Conservation (phyloP, 1,140 invertebrate species). For the Eurosta solidaginis region DNA sequence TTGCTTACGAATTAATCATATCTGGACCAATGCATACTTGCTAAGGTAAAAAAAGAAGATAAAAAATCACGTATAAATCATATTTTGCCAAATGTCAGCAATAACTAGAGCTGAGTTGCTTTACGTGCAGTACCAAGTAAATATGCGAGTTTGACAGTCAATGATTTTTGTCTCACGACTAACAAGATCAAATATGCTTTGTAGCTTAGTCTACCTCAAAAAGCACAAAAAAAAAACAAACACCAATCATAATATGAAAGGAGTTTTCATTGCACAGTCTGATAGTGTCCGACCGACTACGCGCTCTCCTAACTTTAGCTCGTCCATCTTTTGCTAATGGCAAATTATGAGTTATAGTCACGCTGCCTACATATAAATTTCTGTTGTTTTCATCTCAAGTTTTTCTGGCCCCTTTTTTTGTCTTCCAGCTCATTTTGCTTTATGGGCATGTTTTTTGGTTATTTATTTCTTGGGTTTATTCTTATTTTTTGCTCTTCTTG, state of each 20-base stretch:
- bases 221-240: background rate
- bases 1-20: conserved; percentile 16
- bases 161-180: no score
- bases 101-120: background rate
- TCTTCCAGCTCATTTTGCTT: no score
- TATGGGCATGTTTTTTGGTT: background rate
- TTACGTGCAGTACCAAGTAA: background rate
- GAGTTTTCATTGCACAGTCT: no score
- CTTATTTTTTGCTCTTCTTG: background rate
- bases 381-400: background rate
- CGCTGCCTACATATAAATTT: background rate
- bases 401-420: background rate
- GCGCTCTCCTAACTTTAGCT: background rate
- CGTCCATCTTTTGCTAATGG: background rate
- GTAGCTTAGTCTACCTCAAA: no score
- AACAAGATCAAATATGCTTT: no score
- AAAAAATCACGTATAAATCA: conserved; percentile 7
- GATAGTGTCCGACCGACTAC: background rate
- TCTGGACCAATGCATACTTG: background rate
- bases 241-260: background rate
- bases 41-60: background rate
- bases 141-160: background rate
- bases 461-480: no score
- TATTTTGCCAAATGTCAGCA: background rate
- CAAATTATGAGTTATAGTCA: conserved; percentile 13